Conservation (phyloP, 2,113 vertebrate genomes). For the Xyliphius kryptos region DNA sequence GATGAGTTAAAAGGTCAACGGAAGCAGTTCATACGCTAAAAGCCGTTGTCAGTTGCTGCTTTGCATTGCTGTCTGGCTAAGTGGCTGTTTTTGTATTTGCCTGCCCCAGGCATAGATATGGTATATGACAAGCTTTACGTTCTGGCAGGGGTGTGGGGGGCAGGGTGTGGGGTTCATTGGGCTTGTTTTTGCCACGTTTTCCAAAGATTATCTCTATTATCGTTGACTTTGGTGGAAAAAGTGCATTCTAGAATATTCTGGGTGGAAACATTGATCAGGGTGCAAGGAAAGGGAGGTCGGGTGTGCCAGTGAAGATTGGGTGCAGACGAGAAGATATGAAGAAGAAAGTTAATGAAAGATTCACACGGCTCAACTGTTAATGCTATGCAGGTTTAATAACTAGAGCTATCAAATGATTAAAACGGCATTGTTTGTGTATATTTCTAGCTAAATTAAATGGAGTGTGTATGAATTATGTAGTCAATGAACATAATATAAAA, state of each 20-base stretch:
- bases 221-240: slow-evolving; percentile 10
- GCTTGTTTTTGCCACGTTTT: not conserved
- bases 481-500: too few species aligned
- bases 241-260: too few species aligned
- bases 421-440: too few species aligned
- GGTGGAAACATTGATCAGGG: slow-evolving; percentile 18
- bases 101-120: slow-evolving; percentile 5
- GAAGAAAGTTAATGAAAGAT: slow-evolving; percentile 1
- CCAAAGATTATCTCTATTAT: slow-evolving; percentile 17
- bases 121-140: too few species aligned
- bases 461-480: too few species aligned
- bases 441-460: too few species aligned
- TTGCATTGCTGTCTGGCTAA: slow-evolving; percentile 35
- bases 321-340: slow-evolving; percentile 1
- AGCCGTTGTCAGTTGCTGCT: slow-evolving; percentile 32
- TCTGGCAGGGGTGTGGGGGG: too few species aligned
- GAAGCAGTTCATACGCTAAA: not conserved
- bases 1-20: slow-evolving; percentile 20
- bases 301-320: slow-evolving; percentile 26
- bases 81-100: slow-evolving; percentile 12
- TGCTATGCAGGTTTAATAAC: too few species aligned
- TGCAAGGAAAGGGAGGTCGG: slow-evolving; percentile 20
- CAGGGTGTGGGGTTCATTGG: too few species aligned
- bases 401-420: too few species aligned
- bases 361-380: slow-evolving; percentile 11